phyloP scores from a whole-genome alignment of 2,888 invertebrate species.

The Aphrophora alni region DNA sequence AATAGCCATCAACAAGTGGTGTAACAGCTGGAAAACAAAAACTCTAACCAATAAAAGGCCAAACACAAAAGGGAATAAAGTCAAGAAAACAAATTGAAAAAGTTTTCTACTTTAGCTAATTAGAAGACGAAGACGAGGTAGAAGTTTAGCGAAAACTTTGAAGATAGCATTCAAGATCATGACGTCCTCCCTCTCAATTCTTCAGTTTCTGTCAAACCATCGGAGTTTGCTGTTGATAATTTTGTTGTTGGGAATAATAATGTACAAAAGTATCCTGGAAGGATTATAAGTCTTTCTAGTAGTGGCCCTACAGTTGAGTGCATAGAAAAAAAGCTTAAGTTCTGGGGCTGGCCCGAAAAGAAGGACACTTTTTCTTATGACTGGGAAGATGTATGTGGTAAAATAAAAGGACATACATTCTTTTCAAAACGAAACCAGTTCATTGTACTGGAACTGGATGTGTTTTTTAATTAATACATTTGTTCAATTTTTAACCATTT shows the following conservation, averaged over 20 bases:
- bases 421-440: conserved; percentile 35
- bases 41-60: background rate
- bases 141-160: conserved; percentile 37
- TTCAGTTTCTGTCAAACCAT: conserved; percentile 11
- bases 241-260: conserved; percentile 33
- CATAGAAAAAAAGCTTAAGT: conserved; percentile 35
- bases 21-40: background rate
- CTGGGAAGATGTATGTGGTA: conserved; percentile 34
- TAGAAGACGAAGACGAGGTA: conserved; percentile 36
- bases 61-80: background rate
- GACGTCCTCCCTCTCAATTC: background rate
- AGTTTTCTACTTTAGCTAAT: conserved; percentile 14
- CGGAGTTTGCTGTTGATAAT: conserved; percentile 24
- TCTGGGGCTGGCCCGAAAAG: conserved; percentile 40
- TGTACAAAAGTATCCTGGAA: conserved; percentile 38
- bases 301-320: conserved; percentile 34
- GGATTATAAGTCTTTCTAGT: conserved; percentile 19
- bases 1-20: conserved; percentile 11
- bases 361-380: conserved; percentile 26
- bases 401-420: conserved; percentile 36
- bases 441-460: conserved; percentile 32
- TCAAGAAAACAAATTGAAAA: background rate
- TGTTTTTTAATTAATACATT: conserved; percentile 7
- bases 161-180: conserved; percentile 31
- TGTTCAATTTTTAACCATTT: no score